Base-by-base conservation (phyloP, 1,140 invertebrate genomes). In the Bombus vancouverensis region DNA sequence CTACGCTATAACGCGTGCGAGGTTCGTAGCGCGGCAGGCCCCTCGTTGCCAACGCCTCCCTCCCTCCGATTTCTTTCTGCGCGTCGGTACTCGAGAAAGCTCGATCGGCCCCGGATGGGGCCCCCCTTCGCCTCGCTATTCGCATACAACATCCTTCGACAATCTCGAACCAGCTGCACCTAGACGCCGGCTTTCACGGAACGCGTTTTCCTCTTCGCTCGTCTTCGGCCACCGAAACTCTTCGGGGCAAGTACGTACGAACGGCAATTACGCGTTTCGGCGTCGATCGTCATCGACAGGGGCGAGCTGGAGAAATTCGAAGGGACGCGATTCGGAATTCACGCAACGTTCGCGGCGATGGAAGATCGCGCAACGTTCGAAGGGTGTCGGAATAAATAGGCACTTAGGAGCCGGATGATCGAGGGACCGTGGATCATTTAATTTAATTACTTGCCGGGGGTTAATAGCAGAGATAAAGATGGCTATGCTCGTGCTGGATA, bases 381-480 rank as follows among this genome's bases (percentile, higher is more conserved):
- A 91, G 92, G 92, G 91, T 85, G 88, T 85, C 82, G 85, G 91
- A 90, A 92, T 93, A 93, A 94, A 94, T 93, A 92, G 91, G 88
- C 92, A 92, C 93, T 92, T 93, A 92, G 83, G 87, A 88, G 88
- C 85, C 86, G 90, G 92, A 93, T 94, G 93, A 95, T 95, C 92
- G 92, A 95, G 93, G 91, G 93, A 87, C 92, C 90, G 92, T 93
- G 91, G 92, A 94, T 94, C 94, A 94, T 94, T 94, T 94, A 95
- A 95, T 95, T 95, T 95, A 95, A 95, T 95, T 95, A 94, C 91
- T 92, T 91, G 91, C 89, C 90, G 93, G 92, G 89, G 94, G 93
- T 94, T 94, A 94, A 95, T 94, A 94, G 93, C 92, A 86, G 93
- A 94, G 94, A 94, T 94, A 94, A 94, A 95, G 94, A 92, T 94